Percentiles rank a stretch among this genome's conserved stretches.
phyloP scores from a whole-genome alignment of 35 echinoderm and acorn worm species.

The Apostichopus japonicus region DNA sequence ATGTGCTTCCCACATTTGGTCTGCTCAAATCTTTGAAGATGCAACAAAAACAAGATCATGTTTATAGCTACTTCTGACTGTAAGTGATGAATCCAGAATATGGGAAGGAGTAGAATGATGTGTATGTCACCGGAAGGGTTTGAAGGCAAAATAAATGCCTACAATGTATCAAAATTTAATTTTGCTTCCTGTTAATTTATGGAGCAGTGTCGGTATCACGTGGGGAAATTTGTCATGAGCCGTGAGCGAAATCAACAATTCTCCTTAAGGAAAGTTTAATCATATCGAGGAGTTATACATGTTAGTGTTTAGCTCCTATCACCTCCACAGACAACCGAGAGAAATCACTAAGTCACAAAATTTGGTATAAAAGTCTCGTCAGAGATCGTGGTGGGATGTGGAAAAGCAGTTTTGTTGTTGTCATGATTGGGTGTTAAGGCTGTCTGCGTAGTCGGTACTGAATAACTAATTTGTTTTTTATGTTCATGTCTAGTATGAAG shows the following conservation, averaged over 20 bases:
- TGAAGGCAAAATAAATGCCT: neutral
- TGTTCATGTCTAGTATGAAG: too few species aligned
- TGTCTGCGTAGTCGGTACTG: too few species aligned
- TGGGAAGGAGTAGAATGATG: neutral
- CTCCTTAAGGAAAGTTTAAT: neutral
- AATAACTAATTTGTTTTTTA: too few species aligned
- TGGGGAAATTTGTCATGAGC: neutral
- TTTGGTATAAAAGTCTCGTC: neutral
- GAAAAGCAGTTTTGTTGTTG: too few species aligned
- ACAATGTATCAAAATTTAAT: neutral
- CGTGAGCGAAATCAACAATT: neutral
- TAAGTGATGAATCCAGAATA: neutral
- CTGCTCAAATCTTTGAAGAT: neutral
- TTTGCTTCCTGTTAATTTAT: neutral
- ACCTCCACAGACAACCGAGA: neutral
- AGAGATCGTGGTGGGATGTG: too few species aligned
- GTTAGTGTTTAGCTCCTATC: too few species aligned
- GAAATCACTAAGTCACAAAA: neutral
- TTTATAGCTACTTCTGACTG: neutral
- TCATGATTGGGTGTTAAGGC: too few species aligned
- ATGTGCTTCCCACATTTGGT: neutral
- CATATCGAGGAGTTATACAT: too few species aligned
- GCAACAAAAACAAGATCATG: neutral
- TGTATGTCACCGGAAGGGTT: neutral
- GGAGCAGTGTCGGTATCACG: neutral